A percentile compares a stretch with the other conserved stretches of the same genome.
These are phyloP conservation scores for Pachymerium ferrugineum DNA, from an alignment of 2,888 invertebrate species.

Conservation along the genomic window DNA sequence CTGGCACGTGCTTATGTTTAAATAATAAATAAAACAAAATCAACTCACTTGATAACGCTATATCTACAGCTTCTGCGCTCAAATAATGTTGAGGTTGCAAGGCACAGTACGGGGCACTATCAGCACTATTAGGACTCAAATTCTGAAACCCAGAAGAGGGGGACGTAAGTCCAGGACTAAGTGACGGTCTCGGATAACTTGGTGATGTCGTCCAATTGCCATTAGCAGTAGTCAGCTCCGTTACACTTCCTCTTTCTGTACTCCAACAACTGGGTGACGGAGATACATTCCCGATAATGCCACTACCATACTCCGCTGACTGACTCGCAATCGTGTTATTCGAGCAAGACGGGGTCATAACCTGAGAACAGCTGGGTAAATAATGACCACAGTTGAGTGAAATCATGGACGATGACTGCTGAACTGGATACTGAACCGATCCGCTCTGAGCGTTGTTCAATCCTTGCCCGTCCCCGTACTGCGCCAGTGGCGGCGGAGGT, in stretches of 20 bases:
- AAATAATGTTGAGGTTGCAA: background rate
- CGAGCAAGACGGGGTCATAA: too few species aligned
- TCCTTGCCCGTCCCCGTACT: slow-evolving; percentile 11
- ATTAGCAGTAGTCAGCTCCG: background rate
- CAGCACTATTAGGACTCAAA: background rate
- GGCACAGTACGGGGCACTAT: slow-evolving; percentile 1
- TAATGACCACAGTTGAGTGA: background rate
- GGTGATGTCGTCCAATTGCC: background rate
- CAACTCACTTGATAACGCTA: slow-evolving; percentile 4
- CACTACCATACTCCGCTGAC: background rate
- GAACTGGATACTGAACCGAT: background rate
- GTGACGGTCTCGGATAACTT: background rate
- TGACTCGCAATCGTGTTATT: background rate
- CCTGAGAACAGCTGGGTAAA: slow-evolving; percentile 24
- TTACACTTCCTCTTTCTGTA: background rate
- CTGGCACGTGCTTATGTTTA: too few species aligned
- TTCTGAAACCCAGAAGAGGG: background rate
- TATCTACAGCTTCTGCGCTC: background rate
- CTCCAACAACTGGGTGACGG: background rate
- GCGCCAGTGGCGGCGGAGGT: background rate
- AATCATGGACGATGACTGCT: background rate
- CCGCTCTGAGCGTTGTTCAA: background rate
- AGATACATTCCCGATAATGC: background rate
- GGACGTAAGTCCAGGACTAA: background rate
- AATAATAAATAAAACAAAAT: background rate